phyloP scores from a whole-genome alignment of 2,888 invertebrate species.

The Ganaspis brasiliensis region DNA sequence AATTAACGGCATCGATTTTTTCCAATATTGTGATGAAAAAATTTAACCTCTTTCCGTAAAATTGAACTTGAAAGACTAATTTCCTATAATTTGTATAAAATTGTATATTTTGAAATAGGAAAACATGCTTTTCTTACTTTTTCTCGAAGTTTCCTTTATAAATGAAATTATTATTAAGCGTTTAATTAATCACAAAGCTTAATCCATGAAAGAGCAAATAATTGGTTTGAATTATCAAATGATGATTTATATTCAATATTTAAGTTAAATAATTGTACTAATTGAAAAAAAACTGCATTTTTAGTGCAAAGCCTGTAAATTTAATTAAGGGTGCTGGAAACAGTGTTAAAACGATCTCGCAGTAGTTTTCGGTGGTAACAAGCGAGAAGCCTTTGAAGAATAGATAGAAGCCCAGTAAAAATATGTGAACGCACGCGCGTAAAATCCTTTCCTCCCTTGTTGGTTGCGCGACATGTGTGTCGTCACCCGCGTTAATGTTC shows the following conservation, averaged over 20 bases:
- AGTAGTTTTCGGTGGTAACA: slow-evolving; percentile 52
- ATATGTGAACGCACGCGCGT: slow-evolving; percentile 51
- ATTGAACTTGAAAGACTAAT: too few relatives aligned
- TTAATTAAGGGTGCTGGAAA: slow-evolving; percentile 47
- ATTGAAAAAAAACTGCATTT: neutral
- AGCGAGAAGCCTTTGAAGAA: slow-evolving; percentile 56
- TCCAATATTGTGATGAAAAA: neutral
- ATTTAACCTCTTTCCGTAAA: neutral
- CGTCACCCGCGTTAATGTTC: slow-evolving; percentile 42
- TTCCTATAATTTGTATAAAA: too few relatives aligned
- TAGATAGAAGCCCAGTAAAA: slow-evolving; percentile 58
- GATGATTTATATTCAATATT: too few relatives aligned
- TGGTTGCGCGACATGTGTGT: slow-evolving; percentile 35
- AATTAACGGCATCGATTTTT: slow-evolving; percentile 19
- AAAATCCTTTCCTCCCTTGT: slow-evolving; percentile 37
- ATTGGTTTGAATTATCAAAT: too few relatives aligned
- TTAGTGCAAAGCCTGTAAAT: slow-evolving; percentile 11
- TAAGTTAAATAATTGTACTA: too few relatives aligned
- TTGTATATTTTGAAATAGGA: too few relatives aligned
- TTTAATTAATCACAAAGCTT: too few relatives aligned
- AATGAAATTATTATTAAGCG: too few relatives aligned
- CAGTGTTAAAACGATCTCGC: slow-evolving; percentile 45
- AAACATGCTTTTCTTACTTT: too few relatives aligned
- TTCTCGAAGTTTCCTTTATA: too few relatives aligned
- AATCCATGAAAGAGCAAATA: too few relatives aligned